phyloP scores from a whole-genome alignment of 2,888 invertebrate genomes.

The Tetranychus piercei region DNA sequence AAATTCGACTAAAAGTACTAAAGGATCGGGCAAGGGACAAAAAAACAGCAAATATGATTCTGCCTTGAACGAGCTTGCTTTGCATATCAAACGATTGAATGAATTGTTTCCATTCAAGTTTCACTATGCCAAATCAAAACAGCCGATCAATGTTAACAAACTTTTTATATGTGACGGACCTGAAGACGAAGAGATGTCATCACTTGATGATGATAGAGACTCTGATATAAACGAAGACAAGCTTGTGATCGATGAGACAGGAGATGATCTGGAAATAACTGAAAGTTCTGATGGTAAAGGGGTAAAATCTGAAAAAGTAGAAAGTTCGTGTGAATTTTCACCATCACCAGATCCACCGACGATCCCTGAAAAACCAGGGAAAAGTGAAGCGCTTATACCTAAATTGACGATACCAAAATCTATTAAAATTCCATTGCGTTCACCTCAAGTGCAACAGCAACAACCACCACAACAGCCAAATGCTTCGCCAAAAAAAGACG shows the following conservation, averaged over 20 bases:
- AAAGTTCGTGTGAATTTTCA: not conserved
- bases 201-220: not conserved
- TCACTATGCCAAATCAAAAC: slow-evolving; percentile 50
- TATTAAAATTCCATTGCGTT: not conserved
- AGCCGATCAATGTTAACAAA: slow-evolving; percentile 44
- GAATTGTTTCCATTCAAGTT: slow-evolving; percentile 49
- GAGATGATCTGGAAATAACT: not conserved
- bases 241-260: not conserved
- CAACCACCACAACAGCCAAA: not conserved
- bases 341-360: not conserved
- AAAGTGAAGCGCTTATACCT: not conserved
- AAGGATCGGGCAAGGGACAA: not conserved
- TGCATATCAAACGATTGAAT: slow-evolving; percentile 53
- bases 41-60: slow-evolving; percentile 41
- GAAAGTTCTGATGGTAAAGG: not conserved
- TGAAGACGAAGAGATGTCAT: not conserved
- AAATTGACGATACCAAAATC: slow-evolving; percentile 1
- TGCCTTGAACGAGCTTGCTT: slow-evolving; percentile 50
- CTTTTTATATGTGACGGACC: slow-evolving; percentile 11
- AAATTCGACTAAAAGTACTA: slow-evolving; percentile 31
- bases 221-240: not conserved
- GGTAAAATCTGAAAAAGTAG: not conserved
- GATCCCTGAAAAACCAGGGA: not conserved
- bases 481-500: slow-evolving; percentile 1
- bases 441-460: not conserved